phyloP scores from a whole-genome alignment of 2,888 invertebrate species.

The Tenodera sinensis region DNA sequence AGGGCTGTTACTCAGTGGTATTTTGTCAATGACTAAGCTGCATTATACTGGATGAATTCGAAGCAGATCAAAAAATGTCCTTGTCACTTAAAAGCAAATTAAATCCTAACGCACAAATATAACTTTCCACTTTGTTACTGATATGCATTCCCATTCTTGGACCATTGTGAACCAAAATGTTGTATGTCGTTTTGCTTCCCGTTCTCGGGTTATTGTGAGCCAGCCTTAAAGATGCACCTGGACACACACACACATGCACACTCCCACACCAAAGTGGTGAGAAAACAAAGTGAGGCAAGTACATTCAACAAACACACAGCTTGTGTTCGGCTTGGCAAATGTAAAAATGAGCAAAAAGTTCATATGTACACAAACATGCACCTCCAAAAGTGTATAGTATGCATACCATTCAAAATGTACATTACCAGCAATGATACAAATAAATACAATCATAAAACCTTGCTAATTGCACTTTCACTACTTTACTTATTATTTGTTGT shows the following conservation, averaged over 20 bases:
- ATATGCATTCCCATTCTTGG: too few species aligned
- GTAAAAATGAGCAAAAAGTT: constrained; percentile 12
- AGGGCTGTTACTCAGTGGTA: too few species aligned
- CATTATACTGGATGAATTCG: too few species aligned
- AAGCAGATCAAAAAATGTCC: too few species aligned
- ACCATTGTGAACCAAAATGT: too few species aligned
- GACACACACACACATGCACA: not conserved
- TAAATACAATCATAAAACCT: not conserved
- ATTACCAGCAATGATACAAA: not conserved
- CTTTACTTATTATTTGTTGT: not conserved
- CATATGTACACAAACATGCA: not conserved
- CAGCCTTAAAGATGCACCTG: not conserved
- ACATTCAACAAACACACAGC: not conserved
- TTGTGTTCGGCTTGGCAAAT: not conserved
- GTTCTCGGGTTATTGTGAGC: too few species aligned
- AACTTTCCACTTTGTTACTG: too few species aligned
- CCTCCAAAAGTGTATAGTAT: not conserved
- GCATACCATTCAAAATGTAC: not conserved
- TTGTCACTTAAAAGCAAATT: too few species aligned
- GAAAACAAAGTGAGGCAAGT: not conserved
- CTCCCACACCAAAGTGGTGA: not conserved
- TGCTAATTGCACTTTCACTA: constrained; percentile 17
- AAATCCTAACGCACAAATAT: too few species aligned
- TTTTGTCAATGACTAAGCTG: too few species aligned
- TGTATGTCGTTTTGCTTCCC: too few species aligned